Evolutionary conservation across 1,140 invertebrate genomes (phyloP), one percentile per base, ranked within the genome.

Genomic region (Megathymus violae): DNA sequence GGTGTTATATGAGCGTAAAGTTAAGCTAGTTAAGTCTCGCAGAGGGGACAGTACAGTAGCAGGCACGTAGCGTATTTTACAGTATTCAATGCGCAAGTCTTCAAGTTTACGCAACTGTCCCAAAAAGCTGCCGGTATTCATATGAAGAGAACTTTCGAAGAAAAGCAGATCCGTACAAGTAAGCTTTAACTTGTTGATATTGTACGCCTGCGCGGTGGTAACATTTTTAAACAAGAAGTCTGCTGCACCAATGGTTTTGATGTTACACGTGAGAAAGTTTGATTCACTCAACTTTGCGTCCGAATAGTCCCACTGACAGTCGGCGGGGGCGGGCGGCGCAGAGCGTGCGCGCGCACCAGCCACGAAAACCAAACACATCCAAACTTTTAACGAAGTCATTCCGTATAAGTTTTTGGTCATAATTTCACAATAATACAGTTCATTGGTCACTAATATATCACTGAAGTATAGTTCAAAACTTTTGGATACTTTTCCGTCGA

Each of bases 131-230:
- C 92, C 92, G n/a, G 92, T 91, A 65, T 92, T 92, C 71, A 92
- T 88, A 68, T 95, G 94, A 16, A 96, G 84, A 38, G 94, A 94
- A 76, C 94, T 96, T 89, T 96, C 95, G 81, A 95, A 95, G 89
- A 96, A 96, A 51, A 96, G 88, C 62, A 95, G 93, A 89, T 96
- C 96, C 74, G 94, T 96, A 85, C 96, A 97, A 77, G 95, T 94
- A 52, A 97, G 87, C 71, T 92, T 93, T 46, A 97, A 88, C 54
- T 94, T 94, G 71, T 93, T 94, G 60, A 96, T 93, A 66, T 94
- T 93, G 74, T 96, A 95, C 65, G 93, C 91, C 77, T 92, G 91
- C 73, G 93, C 94, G 65, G 92, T 92, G 54, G 94, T 94, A 62
- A 96, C 92, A 85, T 95, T 95, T 78, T 94, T 94, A 71, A 96